Conservation (phyloP, 2,888 invertebrate genomes). For the Patella ulyssiponensis region DNA sequence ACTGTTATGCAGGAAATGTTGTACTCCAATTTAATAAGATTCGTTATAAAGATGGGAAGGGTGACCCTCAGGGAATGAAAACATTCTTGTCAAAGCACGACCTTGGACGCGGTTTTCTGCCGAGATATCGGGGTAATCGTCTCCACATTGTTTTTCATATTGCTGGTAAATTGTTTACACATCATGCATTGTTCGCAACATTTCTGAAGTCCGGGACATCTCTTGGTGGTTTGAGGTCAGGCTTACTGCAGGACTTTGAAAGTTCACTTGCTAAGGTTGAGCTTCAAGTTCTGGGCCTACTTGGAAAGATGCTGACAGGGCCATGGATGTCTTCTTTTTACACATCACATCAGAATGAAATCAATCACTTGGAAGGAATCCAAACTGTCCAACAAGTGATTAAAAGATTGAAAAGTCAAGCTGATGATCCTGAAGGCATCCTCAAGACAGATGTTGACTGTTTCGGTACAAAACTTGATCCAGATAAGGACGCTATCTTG, state of each 20-base stretch:
- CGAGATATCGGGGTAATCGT: conserved; percentile 37
- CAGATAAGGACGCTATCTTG: neutral
- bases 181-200: conserved; percentile 20
- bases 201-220: conserved; percentile 28
- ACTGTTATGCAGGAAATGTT: conserved; percentile 36
- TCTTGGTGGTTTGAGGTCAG: conserved; percentile 28
- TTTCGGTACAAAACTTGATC: neutral
- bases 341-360: conserved; percentile 17
- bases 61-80: conserved; percentile 39
- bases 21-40: conserved; percentile 44
- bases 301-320: conserved; percentile 26
- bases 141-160: conserved; percentile 40
- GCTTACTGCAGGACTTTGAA: conserved; percentile 26
- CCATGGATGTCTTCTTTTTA: conserved; percentile 37
- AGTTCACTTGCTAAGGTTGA: conserved; percentile 22
- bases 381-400: conserved; percentile 8
- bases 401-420: neutral
- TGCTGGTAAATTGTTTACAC: conserved; percentile 25
- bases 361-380: conserved; percentile 21
- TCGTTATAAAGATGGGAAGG: conserved; percentile 39
- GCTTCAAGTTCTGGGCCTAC: conserved; percentile 33
- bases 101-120: conserved; percentile 30
- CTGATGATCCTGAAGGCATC: conserved; percentile 3
- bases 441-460: neutral
- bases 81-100: conserved; percentile 28